These are phyloP conservation scores for Chrysemys picta DNA, from an alignment of 2,113 vertebrate genomes.

Conservation along the genomic window DNA sequence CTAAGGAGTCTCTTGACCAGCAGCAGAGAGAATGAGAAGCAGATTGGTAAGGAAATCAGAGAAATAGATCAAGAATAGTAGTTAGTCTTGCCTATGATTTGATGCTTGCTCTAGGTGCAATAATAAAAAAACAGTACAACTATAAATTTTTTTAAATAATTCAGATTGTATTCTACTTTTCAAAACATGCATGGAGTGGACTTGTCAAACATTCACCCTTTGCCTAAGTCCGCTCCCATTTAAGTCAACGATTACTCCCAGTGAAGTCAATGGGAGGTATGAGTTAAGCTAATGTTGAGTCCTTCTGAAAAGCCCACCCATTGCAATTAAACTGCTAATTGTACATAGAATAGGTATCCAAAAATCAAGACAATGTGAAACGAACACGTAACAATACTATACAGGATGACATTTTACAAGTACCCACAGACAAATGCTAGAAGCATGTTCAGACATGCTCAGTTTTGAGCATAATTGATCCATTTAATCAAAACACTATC, in stretches of 20 bases:
- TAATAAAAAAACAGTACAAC: not conserved
- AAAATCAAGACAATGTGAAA: not conserved
- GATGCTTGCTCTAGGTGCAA: fast-evolving
- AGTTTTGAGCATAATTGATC: not conserved
- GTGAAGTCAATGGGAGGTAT: not conserved
- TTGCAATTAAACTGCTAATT: not conserved
- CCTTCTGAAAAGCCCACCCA: not conserved
- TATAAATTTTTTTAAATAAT: not conserved
- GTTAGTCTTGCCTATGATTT: not conserved
- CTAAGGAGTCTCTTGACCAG: not conserved
- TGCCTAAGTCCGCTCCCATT: not conserved
- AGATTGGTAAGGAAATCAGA: not conserved
- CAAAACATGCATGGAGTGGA: not conserved
- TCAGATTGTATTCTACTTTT: not conserved
- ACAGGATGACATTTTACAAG: not conserved
- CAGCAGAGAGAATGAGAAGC: not conserved
- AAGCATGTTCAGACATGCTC: not conserved
- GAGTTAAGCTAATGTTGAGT: not conserved
- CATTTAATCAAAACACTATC: not conserved
- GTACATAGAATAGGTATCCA: not conserved
- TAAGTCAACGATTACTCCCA: not conserved
- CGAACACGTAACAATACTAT: not conserved
- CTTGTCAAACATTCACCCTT: not conserved
- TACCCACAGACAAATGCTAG: fast-evolving
- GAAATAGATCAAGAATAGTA: not conserved